A percentile compares a stretch with the other conserved stretches of the same genome.
Conservation (phyloP, 2,113 vertebrate species). For the Mola mola region DNA sequence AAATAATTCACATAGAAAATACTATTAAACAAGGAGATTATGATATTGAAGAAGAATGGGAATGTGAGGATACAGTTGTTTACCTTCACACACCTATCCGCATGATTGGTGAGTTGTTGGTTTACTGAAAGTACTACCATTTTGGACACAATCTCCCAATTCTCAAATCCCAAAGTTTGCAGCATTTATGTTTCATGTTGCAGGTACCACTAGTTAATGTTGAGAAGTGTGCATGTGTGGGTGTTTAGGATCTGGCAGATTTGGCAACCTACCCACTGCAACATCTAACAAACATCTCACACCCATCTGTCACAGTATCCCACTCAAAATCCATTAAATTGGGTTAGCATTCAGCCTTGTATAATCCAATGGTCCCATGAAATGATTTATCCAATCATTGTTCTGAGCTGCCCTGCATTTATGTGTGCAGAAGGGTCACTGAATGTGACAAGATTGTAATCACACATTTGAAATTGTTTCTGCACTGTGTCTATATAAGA, state of each 20-base stretch:
- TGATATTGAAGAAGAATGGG: too few relatives aligned
- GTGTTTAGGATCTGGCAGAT: constrained; percentile 7
- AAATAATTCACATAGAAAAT: too few relatives aligned
- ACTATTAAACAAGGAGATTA: too few relatives aligned
- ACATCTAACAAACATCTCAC: constrained; percentile 10
- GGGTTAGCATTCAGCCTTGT: constrained; percentile 26
- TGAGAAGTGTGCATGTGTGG: background rate
- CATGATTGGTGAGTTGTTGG: too few relatives aligned
- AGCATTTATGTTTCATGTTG: background rate
- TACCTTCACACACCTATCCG: too few relatives aligned
- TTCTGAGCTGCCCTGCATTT: constrained; percentile 18
- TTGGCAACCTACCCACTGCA: constrained; percentile 21
- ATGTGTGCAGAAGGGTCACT: constrained; percentile 17
- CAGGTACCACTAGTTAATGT: background rate
- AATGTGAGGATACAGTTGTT: too few relatives aligned
- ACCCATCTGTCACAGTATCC: constrained; percentile 22
- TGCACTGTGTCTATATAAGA: background rate
- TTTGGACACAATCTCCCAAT: background rate
- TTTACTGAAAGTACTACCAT: background rate
- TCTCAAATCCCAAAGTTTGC: background rate
- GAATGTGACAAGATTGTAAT: constrained; percentile 14
- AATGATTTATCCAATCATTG: constrained; percentile 16
- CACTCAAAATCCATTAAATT: constrained; percentile 30
- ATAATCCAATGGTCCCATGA: background rate
- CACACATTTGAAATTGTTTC: constrained; percentile 35